Conservation (phyloP, 2,888 invertebrate species). For the Nephrotoma guestfalica region DNA sequence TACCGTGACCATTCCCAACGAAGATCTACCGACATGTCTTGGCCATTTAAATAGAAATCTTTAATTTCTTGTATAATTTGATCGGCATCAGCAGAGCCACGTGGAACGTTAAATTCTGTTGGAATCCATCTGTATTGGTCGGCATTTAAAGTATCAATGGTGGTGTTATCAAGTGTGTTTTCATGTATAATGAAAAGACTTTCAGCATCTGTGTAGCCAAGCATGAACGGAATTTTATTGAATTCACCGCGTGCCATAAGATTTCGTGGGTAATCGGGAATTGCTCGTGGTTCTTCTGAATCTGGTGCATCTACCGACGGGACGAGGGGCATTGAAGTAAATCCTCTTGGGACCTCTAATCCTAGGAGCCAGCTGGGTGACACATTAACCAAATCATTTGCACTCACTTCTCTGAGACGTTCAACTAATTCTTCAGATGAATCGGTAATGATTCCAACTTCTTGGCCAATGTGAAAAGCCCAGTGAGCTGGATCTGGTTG, state of each 20-base stretch:
- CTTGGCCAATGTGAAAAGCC: constrained; percentile 38
- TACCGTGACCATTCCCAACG: constrained; percentile 8
- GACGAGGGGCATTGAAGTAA: constrained; percentile 9
- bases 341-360: constrained; percentile 2
- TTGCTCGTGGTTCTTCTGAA: constrained; percentile 6
- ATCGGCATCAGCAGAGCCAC: neutral
- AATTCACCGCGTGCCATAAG: constrained; percentile 9
- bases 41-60: constrained; percentile 10
- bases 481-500: constrained; percentile 41
- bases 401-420: constrained; percentile 3
- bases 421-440: constrained; percentile 19
- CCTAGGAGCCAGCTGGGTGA: neutral
- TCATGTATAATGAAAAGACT: constrained; percentile 9
- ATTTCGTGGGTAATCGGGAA: constrained; percentile 8
- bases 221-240: constrained; percentile 12
- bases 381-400: neutral
- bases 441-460: constrained; percentile 43
- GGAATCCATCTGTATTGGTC: constrained; percentile 8
- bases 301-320: constrained; percentile 9
- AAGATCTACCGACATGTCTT: neutral
- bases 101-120: constrained; percentile 6
- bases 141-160: constrained; percentile 1
- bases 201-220: constrained; percentile 11
- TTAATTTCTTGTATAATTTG: constrained; percentile 7
- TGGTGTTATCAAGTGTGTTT: neutral